Evolutionary conservation across 2,888 invertebrate species (phyloP), one percentile per base, ranked within the genome.

Genomic region (Nomada ferruginata): DNA sequence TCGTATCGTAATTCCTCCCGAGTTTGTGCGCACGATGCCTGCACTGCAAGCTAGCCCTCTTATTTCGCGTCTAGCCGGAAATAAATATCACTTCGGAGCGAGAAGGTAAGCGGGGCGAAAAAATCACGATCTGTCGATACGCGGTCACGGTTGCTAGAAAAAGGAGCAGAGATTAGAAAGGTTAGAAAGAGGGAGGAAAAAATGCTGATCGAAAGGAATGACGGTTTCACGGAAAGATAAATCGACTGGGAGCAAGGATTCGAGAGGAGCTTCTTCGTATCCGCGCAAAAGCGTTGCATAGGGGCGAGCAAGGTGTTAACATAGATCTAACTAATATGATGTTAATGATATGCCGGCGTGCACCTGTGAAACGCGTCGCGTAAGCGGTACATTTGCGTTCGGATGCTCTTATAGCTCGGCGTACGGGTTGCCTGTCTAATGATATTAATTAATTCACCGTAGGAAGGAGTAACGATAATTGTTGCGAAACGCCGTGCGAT

Each of bases 321-420:
- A 70, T 11, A 47, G 74, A 70, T 74, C 42, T 59, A 65, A 29
- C 60, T 82, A 74, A 70, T 70, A 70, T 23, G 60, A 65, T 70
- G 74, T 82, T 79, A 74, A 82, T 70, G 70, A 79, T 57, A 79
- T 81, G 79, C 73, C 47, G 50, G 57, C 26, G 44, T 65, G 59
- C 79, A 79, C 65, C 60, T 55, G 81, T 60, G 60, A 79, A 69
- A 59, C 63, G 26, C 55, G 73, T 78, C 78, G 57, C 68, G 18
- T 44, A 65, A 72, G 11, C 68, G 68, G 26, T 20, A 20, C 59
- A 29, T 52, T 66, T 52, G 57, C 60, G 29, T 61, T 44, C 52
- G 68, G 36, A 65, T 65, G 61, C 44, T 50, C 55, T 50, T 42
- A 47, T 20, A 7, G 20, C 59, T 36, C 76, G 36, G 44, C 20